Percentiles rank a stretch among this genome's conserved stretches.
Conservation (phyloP, 2,888 invertebrate genomes). For the Himalopsyche anomala region DNA sequence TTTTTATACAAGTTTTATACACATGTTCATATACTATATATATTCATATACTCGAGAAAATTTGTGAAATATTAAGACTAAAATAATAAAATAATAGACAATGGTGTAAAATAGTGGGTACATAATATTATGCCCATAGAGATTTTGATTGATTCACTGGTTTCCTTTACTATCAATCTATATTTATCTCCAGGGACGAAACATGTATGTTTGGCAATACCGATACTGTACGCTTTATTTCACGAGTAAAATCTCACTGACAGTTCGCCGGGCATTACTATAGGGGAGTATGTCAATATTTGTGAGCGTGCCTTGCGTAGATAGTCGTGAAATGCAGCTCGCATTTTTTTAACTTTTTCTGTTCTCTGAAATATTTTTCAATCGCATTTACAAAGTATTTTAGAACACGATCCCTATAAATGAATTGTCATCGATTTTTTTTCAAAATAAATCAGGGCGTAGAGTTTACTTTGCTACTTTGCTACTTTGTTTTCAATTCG, state of each 20-base stretch:
- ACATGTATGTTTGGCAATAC: not conserved
- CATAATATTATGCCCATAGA: too few relatives aligned
- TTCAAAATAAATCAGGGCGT: too few relatives aligned
- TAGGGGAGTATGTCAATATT: slow-evolving; percentile 60
- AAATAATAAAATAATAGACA: too few relatives aligned
- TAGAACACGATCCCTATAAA: not conserved
- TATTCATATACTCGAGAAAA: too few relatives aligned
- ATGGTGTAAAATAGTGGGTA: too few relatives aligned
- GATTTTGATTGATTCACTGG: not conserved
- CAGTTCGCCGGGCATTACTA: slow-evolving; percentile 46
- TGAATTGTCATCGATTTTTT: too few relatives aligned
- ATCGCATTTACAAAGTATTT: slow-evolving; percentile 9
- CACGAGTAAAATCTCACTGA: slow-evolving; percentile 36
- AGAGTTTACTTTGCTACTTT: too few relatives aligned
- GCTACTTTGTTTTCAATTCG: too few relatives aligned
- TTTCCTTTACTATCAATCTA: slow-evolving; percentile 4
- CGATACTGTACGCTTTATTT: slow-evolving; percentile 2
- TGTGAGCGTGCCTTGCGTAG: slow-evolving; percentile 60
- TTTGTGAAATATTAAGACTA: too few relatives aligned
- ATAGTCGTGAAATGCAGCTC: slow-evolving; percentile 52
- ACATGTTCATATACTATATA: too few relatives aligned
- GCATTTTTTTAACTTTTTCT: slow-evolving; percentile 20
- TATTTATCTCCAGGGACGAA: slow-evolving; percentile 23
- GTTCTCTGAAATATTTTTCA: slow-evolving; percentile 53
- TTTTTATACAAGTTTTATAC: too few relatives aligned